A percentile compares a stretch with the other conserved stretches of the same genome.
phyloP scores from a whole-genome alignment of 2,888 invertebrate species.

The Acleris cristana region DNA sequence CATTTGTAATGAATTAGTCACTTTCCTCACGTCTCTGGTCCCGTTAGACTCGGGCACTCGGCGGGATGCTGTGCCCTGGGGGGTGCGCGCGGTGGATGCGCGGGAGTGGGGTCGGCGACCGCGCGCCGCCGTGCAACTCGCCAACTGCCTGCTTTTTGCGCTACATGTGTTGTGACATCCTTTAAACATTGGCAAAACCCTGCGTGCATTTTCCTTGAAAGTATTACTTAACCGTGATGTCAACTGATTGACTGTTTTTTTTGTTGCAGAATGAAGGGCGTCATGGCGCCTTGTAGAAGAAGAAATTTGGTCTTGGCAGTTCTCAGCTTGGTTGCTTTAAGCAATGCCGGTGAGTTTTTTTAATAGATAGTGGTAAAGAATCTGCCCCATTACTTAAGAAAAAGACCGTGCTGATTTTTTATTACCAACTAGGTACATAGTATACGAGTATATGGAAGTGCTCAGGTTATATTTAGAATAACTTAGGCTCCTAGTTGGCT shows the following conservation, averaged over 20 bases:
- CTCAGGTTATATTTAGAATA: too few species aligned
- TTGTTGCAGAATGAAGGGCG: constrained; percentile 52
- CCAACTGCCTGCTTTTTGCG: constrained; percentile 42
- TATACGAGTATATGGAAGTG: too few species aligned
- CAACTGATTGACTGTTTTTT: constrained; percentile 2
- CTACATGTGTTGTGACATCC: constrained; percentile 34
- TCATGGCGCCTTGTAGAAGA: constrained; percentile 59
- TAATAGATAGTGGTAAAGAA: not conserved
- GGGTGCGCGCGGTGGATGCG: constrained; percentile 46
- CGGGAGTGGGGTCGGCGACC: constrained; percentile 44
- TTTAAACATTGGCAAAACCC: constrained; percentile 6
- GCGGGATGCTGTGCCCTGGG: constrained; percentile 28
- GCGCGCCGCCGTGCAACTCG: constrained; percentile 40
- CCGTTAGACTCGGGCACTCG: constrained; percentile 11
- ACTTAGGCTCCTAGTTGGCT: too few species aligned
- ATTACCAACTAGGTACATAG: too few species aligned
- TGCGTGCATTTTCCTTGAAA: not conserved
- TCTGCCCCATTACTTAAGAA: too few species aligned
- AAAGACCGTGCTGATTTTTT: too few species aligned
- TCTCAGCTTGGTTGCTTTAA: constrained; percentile 34
- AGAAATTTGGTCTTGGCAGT: constrained; percentile 48
- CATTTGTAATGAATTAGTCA: too few species aligned
- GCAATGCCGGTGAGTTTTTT: constrained; percentile 44
- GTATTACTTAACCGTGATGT: not conserved
- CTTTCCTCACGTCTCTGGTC: not conserved